These are phyloP conservation scores for Eleutherodactylus coqui DNA, from an alignment of 2,797 vertebrate genomes.

Conservation along the genomic window DNA sequence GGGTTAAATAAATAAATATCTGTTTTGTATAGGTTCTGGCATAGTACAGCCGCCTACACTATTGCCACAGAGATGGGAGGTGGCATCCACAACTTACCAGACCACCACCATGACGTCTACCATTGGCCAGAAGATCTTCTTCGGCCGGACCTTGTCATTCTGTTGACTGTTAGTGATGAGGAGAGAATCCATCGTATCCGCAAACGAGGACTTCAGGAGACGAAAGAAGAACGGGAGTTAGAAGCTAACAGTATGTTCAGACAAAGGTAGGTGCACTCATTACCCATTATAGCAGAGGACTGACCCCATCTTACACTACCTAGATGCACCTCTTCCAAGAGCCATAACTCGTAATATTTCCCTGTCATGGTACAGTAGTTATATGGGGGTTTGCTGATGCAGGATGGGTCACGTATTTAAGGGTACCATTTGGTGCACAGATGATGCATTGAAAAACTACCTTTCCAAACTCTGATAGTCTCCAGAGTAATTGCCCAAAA, in stretches of 20 bases:
- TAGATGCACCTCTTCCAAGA: too few relatives aligned
- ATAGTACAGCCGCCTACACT: slow-evolving; percentile 91
- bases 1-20: neutral
- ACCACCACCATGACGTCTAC: slow-evolving; percentile 80
- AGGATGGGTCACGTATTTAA: too few relatives aligned
- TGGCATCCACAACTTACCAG: slow-evolving; percentile 80
- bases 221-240: slow-evolving; percentile 85
- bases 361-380: too few relatives aligned
- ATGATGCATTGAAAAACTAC: too few relatives aligned
- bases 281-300: neutral
- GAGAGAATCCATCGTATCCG: slow-evolving; percentile 82
- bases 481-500: too few relatives aligned
- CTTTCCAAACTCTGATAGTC: too few relatives aligned
- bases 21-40: slow-evolving; percentile 84
- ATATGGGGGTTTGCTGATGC: too few relatives aligned
- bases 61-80: slow-evolving; percentile 89
- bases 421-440: too few relatives aligned
- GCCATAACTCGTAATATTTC: too few relatives aligned
- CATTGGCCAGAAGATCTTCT: slow-evolving; percentile 89
- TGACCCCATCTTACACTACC: too few relatives aligned
- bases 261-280: slow-evolving; percentile 77
- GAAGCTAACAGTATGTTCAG: slow-evolving; percentile 84
- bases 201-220: slow-evolving; percentile 80
- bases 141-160: slow-evolving; percentile 83
- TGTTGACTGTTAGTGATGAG: slow-evolving; percentile 84